Conservation (phyloP, 1,140 invertebrate species). For the Musca domestica region DNA sequence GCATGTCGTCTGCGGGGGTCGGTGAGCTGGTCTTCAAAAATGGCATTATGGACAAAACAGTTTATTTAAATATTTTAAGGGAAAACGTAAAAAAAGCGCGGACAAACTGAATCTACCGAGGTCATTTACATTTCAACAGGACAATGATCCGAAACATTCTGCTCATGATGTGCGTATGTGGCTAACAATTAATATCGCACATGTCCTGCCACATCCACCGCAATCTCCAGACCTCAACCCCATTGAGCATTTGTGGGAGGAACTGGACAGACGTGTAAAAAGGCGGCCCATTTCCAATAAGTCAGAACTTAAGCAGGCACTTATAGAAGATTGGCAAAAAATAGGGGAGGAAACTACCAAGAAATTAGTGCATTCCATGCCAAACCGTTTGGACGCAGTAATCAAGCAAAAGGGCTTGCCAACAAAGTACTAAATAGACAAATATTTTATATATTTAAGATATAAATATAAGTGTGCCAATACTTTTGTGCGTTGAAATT, state of each 20-base stretch:
- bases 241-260: conserved; percentile 31
- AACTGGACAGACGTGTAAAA: conserved; percentile 34
- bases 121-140: too few relatives aligned
- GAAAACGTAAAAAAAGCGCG: conserved; percentile 12
- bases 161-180: conserved; percentile 30
- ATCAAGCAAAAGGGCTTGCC: conserved; percentile 33
- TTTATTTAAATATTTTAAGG: conserved; percentile 32
- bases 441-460: too few relatives aligned
- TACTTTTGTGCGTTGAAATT: too few relatives aligned
- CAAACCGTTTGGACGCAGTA: conserved; percentile 30
- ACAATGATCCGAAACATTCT: too few relatives aligned
- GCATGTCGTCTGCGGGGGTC: too few relatives aligned
- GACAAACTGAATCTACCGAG: too few relatives aligned
- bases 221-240: conserved; percentile 34
- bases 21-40: too few relatives aligned
- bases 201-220: conserved; percentile 34
- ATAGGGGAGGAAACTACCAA: conserved; percentile 26
- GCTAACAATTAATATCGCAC: conserved; percentile 26
- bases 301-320: conserved; percentile 23
- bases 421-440: conserved; percentile 34
- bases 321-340: conserved; percentile 32
- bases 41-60: conserved; percentile 27
- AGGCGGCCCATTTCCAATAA: not conserved
- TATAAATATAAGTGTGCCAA: too few relatives aligned
- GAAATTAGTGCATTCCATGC: conserved; percentile 34